Conservation (phyloP, 2,797 vertebrate species). For the Spheniscus humboldti region DNA sequence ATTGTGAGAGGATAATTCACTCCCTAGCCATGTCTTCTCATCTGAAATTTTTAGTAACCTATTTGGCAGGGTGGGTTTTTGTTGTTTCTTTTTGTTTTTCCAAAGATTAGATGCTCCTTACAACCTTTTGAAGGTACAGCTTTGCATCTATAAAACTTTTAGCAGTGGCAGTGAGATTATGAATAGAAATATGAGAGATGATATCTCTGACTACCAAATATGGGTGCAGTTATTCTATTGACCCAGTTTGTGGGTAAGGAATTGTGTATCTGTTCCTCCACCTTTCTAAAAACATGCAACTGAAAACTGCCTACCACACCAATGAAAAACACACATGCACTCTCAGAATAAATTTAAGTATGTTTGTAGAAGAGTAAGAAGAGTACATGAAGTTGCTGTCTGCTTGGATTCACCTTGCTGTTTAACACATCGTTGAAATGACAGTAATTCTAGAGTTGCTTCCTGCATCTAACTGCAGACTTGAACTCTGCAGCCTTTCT, state of each 20-base stretch:
- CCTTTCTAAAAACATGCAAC: not conserved
- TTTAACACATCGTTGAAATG: not conserved
- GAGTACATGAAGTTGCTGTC: not conserved
- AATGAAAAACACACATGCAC: not conserved
- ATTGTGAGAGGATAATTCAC: not conserved
- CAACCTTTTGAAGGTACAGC: not conserved
- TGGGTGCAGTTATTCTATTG: not conserved
- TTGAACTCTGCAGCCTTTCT: constrained; percentile 47
- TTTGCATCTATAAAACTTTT: not conserved
- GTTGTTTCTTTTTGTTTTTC: not conserved
- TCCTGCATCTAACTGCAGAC: constrained; percentile 11
- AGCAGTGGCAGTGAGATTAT: not conserved
- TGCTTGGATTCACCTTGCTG: constrained; percentile 24
- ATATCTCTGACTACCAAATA: not conserved
- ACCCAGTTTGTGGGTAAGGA: not conserved
- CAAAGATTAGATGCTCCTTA: not conserved
- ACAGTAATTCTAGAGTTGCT: constrained; percentile 1
- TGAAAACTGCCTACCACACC: not conserved
- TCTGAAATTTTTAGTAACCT: not conserved
- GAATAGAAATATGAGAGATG: not conserved
- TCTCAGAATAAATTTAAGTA: not conserved
- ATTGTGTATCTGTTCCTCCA: not conserved
- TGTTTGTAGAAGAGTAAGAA: not conserved
- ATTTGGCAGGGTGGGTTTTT: not conserved
- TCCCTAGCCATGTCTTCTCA: not conserved